A percentile compares a stretch with the other conserved stretches of the same genome.
Evolutionary conservation across 2,888 invertebrate species (phyloP).

Genomic region (Heliconius erato): DNA sequence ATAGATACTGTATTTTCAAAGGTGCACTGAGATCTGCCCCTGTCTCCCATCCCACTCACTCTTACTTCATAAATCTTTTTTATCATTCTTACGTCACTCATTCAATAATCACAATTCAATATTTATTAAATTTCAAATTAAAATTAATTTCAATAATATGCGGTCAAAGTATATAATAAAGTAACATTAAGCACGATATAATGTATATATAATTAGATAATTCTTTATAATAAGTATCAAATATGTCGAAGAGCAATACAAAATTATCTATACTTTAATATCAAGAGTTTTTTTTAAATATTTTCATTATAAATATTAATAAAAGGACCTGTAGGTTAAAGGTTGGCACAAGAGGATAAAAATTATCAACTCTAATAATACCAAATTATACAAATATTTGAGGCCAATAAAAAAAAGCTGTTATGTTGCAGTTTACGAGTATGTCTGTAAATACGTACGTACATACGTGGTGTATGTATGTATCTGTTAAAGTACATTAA

Average conservation of each 20-base stretch:
- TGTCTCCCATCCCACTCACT: too few relatives aligned
- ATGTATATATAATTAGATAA: constrained; percentile 33
- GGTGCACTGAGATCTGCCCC: too few relatives aligned
- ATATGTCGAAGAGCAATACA: neutral
- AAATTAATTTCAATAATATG: constrained; percentile 16
- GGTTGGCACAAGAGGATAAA: neutral
- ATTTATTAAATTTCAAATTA: constrained; percentile 26
- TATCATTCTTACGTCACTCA: neutral
- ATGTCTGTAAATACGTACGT: too few relatives aligned
- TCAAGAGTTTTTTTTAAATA: neutral
- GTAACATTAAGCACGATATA: constrained; percentile 12
- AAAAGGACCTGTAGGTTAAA: neutral
- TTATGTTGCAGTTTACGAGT: too few relatives aligned
- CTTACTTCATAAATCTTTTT: neutral
- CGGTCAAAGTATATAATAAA: constrained; percentile 26
- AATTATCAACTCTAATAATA: too few relatives aligned
- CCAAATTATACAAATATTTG: too few relatives aligned
- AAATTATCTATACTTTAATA: neutral
- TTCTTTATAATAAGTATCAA: constrained; percentile 24
- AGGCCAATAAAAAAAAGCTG: too few relatives aligned
- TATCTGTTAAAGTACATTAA: too few relatives aligned
- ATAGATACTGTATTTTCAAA: too few relatives aligned
- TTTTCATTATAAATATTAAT: neutral
- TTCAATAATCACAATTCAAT: constrained; percentile 2
- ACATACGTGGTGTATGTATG: too few relatives aligned